Base-by-base conservation (phyloP, 2,113 vertebrate genomes). In the Urocynchramus pylzowi region DNA sequence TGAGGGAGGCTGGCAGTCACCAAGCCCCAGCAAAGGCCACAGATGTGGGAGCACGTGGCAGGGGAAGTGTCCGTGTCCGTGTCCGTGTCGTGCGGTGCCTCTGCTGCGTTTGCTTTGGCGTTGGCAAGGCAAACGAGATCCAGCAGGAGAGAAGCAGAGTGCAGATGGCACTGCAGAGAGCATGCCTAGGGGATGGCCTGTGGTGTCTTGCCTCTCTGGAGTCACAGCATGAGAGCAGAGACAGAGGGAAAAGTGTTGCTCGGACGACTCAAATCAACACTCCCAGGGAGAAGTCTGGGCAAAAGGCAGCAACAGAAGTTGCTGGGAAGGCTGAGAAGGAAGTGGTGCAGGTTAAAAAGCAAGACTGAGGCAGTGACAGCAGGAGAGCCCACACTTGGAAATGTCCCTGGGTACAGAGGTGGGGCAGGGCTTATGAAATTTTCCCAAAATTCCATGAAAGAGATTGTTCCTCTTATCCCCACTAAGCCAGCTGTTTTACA, bases 81-180 rank as follows among this genome's bases (percentile, higher is more conserved):
- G 15, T 5, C 44, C 10, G 5, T 33, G 50, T 6, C 0, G 1
- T 0, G 1, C 2, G 1, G 54, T 6, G 8, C 64, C 74, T 57
- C 18, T 1, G 24, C 57, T 5, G 53, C 28, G 37, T 89, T 84
- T 79, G 53, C 63, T 85, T 84, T 87, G 94, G 71, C 0, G 0
- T 28, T 13, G 39, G 75, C 5, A 1, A 53, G 57, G 67, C 57
- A 82, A 93, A 63, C 2, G 6, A 42, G 45, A 45, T 6, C 41
- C 56, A 3, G 26, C 10, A 26, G 83, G 71, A 56, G 31, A 45
- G 75, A 30, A 26, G 41, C 67, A n/a, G 77, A n/a, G 56, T 2
- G 70, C 39, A 47, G 89, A 11, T 23, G 56, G 73, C 63, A n/a
- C n/a, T n/a, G n/a, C n/a, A 85, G 92, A 41, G 33, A 47, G 80